These are phyloP conservation scores for Nixonia krombeini DNA, from an alignment of 1,140 invertebrate species.

Conservation along the genomic window DNA sequence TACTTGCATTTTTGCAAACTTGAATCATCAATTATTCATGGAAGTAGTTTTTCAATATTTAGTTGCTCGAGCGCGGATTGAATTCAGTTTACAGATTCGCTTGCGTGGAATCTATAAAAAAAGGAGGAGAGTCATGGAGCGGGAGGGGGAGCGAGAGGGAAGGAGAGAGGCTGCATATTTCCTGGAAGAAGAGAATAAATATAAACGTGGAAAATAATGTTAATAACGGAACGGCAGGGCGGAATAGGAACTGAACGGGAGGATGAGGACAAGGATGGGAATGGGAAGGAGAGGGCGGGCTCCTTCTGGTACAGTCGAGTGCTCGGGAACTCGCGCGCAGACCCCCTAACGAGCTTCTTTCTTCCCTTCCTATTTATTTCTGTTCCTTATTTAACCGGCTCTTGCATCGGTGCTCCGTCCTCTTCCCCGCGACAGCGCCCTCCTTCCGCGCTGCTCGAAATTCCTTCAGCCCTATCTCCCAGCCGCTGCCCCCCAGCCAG, in stretches of 20 bases:
- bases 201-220: slow-evolving; percentile 55
- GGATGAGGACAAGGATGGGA: slow-evolving; percentile 43
- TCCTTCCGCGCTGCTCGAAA: slow-evolving; percentile 28
- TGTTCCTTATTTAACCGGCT: slow-evolving; percentile 70
- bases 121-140: background rate
- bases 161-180: slow-evolving; percentile 16
- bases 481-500: too few relatives aligned
- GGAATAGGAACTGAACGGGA: slow-evolving; percentile 14
- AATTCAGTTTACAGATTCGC: background rate
- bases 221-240: slow-evolving; percentile 42
- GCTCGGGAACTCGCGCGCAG: slow-evolving; percentile 66
- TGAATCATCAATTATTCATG: too few relatives aligned
- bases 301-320: slow-evolving; percentile 62
- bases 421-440: slow-evolving; percentile 49
- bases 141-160: background rate
- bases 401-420: slow-evolving; percentile 47
- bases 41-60: too few relatives aligned
- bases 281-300: slow-evolving; percentile 52
- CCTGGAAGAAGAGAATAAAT: slow-evolving; percentile 51
- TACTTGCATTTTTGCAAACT: background rate
- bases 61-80: too few relatives aligned
- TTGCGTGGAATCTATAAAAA: background rate
- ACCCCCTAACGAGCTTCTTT: slow-evolving; percentile 71
- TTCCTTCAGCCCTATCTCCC: slow-evolving; percentile 36
- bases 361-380: slow-evolving; percentile 71